Percentiles rank a stretch among this genome's conserved stretches.
Conservation (phyloP, 2,797 vertebrate genomes). For the Botia almorhae region DNA sequence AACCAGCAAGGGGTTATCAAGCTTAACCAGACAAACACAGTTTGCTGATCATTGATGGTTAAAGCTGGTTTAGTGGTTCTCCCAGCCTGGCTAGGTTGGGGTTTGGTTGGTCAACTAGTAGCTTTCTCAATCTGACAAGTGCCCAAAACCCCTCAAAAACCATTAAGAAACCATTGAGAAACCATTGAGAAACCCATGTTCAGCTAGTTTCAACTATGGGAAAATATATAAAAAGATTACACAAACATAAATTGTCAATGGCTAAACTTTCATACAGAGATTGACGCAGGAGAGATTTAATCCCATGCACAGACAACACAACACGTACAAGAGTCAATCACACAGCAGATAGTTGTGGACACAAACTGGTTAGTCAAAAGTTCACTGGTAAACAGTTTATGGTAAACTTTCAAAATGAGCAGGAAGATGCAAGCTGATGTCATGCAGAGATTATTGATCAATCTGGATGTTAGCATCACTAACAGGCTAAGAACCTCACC, state of each 20-base stretch:
- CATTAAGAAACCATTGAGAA: too few species aligned
- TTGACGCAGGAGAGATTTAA: background rate
- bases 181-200: background rate
- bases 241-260: background rate
- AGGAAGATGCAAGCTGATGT: background rate
- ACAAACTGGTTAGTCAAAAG: constrained; percentile 41
- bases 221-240: background rate
- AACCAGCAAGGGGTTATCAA: background rate
- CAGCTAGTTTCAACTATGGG: background rate
- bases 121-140: too few species aligned
- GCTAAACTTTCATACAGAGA: background rate
- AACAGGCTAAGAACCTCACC: constrained; percentile 28
- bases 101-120: background rate
- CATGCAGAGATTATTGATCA: background rate
- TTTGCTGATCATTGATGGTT: too few species aligned
- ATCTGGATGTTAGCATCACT: constrained; percentile 27
- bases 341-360: constrained; percentile 6
- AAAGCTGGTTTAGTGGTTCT: too few species aligned
- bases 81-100: too few species aligned
- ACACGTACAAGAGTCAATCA: background rate
- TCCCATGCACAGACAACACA: constrained; percentile 18
- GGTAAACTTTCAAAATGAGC: constrained; percentile 31
- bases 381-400: constrained; percentile 30
- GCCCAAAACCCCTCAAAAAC: too few species aligned
- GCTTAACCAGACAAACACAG: too few species aligned